Base-by-base conservation (phyloP, 1,140 invertebrate genomes). In the Drosophila asahinai region DNA sequence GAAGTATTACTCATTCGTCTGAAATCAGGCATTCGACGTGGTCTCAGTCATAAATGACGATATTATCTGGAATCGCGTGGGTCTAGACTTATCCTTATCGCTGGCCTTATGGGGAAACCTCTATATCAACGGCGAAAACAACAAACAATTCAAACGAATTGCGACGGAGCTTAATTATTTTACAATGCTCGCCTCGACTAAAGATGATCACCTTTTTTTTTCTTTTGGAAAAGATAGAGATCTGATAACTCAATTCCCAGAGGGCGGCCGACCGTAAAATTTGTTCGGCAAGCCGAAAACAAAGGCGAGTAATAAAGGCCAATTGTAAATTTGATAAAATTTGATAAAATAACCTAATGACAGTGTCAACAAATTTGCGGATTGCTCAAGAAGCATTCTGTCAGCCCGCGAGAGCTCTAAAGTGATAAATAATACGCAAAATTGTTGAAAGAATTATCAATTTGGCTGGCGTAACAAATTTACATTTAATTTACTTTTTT, bases 61-160 rank as follows among this genome's bases (percentile, higher is more conserved):
- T 73, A 61, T 73, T 73, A 73, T 73, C 70, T 73, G 38, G 45
- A 49, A 71, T 19, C n/a, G 43, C 33, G 27, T 6, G 36, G n/a
- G 62, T 54, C 67, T 73, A 43, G 55, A 73, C 70, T 33, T 57
- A 30, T 25, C 38, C 68, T 73, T 73, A 72, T 73, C 52, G 55
- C 38, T 25, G 54, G 14, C 55, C 22, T 51, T 73, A 52, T 60
- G 54, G 70, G 67, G 67, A 60, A 73, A 73, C 70, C 70, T 73
- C n/a, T 61, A n/a, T 51, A 52, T 61, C 67, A 59, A 43, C 45
- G 45, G 27, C 54, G 54, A 73, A 27, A 73, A 61, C 22, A 42
- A 73, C 19, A 60, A 72, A 52, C 67, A 73, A 73, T 73, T 73
- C 70, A 73, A 73, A 72, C 43, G 70, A 73, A 73, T 52, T 60